Evolutionary conservation across 2,797 vertebrate genomes (phyloP).

Genomic region (Phylloscopus collybita): DNA sequence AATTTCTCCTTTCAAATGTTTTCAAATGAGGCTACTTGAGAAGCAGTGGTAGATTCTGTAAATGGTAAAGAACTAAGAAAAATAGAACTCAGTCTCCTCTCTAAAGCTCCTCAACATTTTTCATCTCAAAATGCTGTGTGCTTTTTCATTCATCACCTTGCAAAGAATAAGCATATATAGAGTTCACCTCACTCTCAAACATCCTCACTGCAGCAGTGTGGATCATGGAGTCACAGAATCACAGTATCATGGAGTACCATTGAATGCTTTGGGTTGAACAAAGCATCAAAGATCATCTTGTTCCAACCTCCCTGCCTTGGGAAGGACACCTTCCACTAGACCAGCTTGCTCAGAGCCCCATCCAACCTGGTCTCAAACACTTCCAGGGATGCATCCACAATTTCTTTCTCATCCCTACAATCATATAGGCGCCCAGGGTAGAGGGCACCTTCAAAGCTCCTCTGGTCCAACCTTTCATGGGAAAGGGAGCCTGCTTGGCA

Average conservation of each 20-base stretch:
- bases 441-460: background rate
- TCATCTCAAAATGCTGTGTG: background rate
- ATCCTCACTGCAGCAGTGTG: background rate
- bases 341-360: background rate
- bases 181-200: background rate
- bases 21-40: background rate
- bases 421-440: background rate
- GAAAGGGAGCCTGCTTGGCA: background rate
- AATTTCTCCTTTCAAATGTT: conserved; percentile 25
- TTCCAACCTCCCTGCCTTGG: background rate
- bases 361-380: background rate
- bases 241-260: background rate
- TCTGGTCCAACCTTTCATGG: background rate
- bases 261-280: background rate
- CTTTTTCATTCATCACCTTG: background rate
- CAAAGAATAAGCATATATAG: background rate
- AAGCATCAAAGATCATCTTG: fast-evolving
- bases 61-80: background rate
- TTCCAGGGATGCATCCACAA: background rate
- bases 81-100: background rate
- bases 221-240: background rate
- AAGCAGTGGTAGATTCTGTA: background rate
- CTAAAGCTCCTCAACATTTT: background rate
- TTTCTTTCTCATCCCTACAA: background rate
- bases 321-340: background rate